phyloP scores from a whole-genome alignment of 2,113 vertebrate genomes.

The Colossoma macropomum region DNA sequence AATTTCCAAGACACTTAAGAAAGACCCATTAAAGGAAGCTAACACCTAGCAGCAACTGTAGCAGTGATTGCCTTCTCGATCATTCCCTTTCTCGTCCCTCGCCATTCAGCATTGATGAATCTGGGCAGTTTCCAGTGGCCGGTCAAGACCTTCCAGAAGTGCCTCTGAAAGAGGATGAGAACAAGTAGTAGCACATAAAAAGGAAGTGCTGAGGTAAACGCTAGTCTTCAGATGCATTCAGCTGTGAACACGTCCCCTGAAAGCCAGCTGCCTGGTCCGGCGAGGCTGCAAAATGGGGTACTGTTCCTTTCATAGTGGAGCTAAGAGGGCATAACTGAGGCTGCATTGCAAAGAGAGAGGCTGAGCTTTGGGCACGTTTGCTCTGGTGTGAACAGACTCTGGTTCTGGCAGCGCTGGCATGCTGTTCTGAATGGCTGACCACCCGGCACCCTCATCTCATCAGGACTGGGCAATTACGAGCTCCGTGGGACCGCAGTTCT shows the following conservation, averaged over 20 bases:
- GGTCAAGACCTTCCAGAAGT: neutral
- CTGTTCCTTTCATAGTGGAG: neutral
- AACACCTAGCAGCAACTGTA: neutral
- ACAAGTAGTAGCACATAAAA: conserved; percentile 5
- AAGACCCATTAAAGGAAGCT: neutral
- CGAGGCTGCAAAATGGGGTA: conserved; percentile 29
- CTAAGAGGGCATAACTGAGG: conserved; percentile 32
- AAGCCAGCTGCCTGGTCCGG: conserved; percentile 18
- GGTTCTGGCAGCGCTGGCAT: conserved; percentile 11
- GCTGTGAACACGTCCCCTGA: conserved; percentile 15
- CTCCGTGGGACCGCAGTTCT: conserved; percentile 12
- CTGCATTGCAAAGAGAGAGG: conserved; percentile 5
- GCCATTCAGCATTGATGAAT: neutral
- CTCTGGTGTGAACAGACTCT: neutral
- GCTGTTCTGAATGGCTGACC: conserved; percentile 27
- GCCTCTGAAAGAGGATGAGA: neutral
- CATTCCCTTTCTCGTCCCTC: neutral
- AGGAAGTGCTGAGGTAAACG: conserved; percentile 30
- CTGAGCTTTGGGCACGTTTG: conserved; percentile 12
- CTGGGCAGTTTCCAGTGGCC: conserved; percentile 10
- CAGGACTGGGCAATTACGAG: conserved; percentile 31
- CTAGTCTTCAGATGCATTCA: conserved; percentile 21
- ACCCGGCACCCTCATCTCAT: neutral
- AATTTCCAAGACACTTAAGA: neutral
- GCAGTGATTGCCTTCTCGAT: neutral